These are phyloP conservation scores for Thaumetopoea pityocampa DNA, from an alignment of 1,140 invertebrate genomes.

Conservation along the genomic window DNA sequence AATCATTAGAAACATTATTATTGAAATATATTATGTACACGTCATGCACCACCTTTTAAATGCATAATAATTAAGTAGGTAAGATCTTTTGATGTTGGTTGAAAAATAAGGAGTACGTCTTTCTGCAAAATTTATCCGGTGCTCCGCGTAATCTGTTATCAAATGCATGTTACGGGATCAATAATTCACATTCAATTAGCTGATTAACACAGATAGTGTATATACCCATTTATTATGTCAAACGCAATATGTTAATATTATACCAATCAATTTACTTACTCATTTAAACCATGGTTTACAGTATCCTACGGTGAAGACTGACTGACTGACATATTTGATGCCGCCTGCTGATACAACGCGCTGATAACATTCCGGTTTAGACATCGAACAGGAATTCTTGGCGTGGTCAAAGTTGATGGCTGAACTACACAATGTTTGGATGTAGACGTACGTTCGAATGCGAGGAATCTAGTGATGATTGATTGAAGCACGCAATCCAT, in stretches of 20 bases:
- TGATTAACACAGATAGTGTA: slow-evolving; percentile 40
- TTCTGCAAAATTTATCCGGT: slow-evolving; percentile 22
- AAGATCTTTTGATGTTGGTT: no score
- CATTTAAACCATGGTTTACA: slow-evolving; percentile 58
- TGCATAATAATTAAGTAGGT: no score
- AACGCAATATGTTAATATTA: slow-evolving; percentile 27
- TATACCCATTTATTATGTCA: slow-evolving; percentile 24
- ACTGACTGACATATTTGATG: slow-evolving; percentile 53
- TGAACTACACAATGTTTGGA: slow-evolving; percentile 43
- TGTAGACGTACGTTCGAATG: slow-evolving; percentile 52
- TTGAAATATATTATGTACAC: no score
- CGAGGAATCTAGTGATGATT: slow-evolving; percentile 54
- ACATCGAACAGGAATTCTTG: slow-evolving; percentile 66
- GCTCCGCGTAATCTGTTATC: slow-evolving; percentile 21
- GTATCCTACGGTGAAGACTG: slow-evolving; percentile 49
- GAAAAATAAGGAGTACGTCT: no score
- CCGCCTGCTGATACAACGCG: slow-evolving; percentile 52
- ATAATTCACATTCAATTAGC: slow-evolving; percentile 54
- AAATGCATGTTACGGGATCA: slow-evolving; percentile 32
- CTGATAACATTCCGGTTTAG: slow-evolving; percentile 67
- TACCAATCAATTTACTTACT: slow-evolving; percentile 42
- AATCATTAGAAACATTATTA: no score
- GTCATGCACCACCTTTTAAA: no score
- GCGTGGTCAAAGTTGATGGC: slow-evolving; percentile 54
- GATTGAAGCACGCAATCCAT: slow-evolving; percentile 58